Base-by-base conservation (phyloP, 1,140 invertebrate genomes). In the Camponotus vicinus region DNA sequence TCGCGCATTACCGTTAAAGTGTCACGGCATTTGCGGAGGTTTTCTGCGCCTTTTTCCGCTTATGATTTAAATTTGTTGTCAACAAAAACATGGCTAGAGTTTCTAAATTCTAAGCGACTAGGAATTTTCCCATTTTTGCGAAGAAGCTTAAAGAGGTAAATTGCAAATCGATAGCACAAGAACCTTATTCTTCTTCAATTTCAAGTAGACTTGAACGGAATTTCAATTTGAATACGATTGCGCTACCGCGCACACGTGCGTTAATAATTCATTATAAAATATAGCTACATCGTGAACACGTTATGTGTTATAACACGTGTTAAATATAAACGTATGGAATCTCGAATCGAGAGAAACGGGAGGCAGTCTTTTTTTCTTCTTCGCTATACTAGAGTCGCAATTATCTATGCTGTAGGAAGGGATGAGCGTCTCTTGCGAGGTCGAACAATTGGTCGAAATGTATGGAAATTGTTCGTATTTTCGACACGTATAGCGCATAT, bases 391-490 rank as follows among this genome's bases (percentile, higher is more conserved):
- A 45, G 15, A 27, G 42, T 9, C 59, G 9, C 45, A 61, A 89
- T 89, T 89, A 86, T 89, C 57, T 55, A 77, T 61, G 57, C 64
- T 66, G 18, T n/a, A 11, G 3, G 0, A n/a, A 18, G 7, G 15
- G 40, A 70, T 67, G n/a, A 59, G 7, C 11, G 40, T 6, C 15
- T 66, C 21, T 61, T 42, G 40, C 11, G 63, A 32, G 63, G 32
- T 45, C 27, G 63, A 52, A 52, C 75, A 55, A 88, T 37, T 37
- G 63, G 6, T 5, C 69, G 18, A 61, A 52, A 82, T 21, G 59
- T 61, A 83, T 76, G 61, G 59, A 83, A 82, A 86, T 83, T 52
- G 57, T 88, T 82, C 13, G 66, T 80, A 90, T 90, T 90, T 90
- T 73, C 78, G 52, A 49, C 86, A 82, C 88, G 82, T 89, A 85